Percentiles rank a stretch among this genome's conserved stretches.
phyloP scores from a whole-genome alignment of 2,888 invertebrate species.

The Campopleginae sp. region DNA sequence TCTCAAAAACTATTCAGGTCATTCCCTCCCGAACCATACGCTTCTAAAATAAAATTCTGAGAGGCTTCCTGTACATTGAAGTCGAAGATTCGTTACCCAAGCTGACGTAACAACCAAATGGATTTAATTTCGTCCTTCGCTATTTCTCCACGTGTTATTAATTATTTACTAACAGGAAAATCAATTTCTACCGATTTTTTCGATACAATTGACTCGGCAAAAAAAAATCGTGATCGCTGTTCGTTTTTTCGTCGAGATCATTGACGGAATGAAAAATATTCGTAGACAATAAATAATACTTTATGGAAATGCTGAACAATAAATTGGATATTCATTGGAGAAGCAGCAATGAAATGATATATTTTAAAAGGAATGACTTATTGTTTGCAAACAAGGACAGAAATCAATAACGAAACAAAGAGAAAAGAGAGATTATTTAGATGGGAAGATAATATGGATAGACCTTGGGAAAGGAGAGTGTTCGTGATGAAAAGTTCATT shows the following conservation, averaged over 20 bases:
- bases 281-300: not conserved
- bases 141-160: not conserved
- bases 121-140: not conserved
- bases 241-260: not conserved
- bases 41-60: conserved; percentile 4
- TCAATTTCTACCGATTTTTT: not conserved
- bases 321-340: not conserved
- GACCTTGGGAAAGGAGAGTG: conserved; percentile 6
- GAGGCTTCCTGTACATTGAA: conserved; percentile 1
- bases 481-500: conserved; percentile 12
- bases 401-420: conserved; percentile 13
- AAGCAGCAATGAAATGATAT: not conserved
- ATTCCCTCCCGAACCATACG: not conserved
- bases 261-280: not conserved
- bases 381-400: not conserved
- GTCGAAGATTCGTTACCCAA: not conserved
- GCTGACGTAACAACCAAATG: not conserved
- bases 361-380: not conserved
- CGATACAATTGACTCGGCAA: not conserved
- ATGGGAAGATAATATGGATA: conserved; percentile 10
- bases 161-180: not conserved
- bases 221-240: not conserved
- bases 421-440: conserved; percentile 10
- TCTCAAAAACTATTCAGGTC: conserved; percentile 21
- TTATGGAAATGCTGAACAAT: not conserved